Evolutionary conservation across 2,113 vertebrate genomes (phyloP), one percentile per base, ranked within the genome.

Genomic region (Ariopsis seemanni): DNA sequence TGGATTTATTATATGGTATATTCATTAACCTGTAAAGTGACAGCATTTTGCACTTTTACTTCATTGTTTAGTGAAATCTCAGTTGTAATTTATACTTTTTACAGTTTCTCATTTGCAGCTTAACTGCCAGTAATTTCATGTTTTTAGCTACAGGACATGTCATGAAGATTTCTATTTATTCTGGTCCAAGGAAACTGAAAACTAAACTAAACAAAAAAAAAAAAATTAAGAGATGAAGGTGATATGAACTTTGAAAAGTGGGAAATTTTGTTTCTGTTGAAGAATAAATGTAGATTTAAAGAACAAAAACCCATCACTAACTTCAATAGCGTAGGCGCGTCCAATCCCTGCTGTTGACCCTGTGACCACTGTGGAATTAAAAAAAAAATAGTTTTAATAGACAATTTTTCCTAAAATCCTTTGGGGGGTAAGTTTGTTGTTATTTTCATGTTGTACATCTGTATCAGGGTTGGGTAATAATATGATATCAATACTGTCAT

Each of bases 301-400:
- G 42, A 42, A 42, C 42, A 42, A 42, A 52, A 75, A 75, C 14
- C 7, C 52, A 9, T 7, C 6, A 83, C 92, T 95, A 89, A 97
- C 96, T 95, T 97, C 95, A 0, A 81, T 72, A 25, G 96, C 95
- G 14, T 96, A 97, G 27, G 95, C 95, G 90, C 89, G 95, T 57
- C 96, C 95, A 20, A 96, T 97, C 10, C 96, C 95, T 50, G 92
- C 91, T 2, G 96, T 96, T 42, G 96, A 94, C 48, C 96, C 96
- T 1, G 96, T 97, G 20, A 97, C 94, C 91, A 96, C 96, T 97
- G 86, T 22, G 82, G 15, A 60, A 90, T 52, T 82, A 58, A 30
- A 86, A 11, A 11, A 75, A 42, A 82, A 4, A 42, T 1, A 53
- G 10, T 7, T 53, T 78, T 55, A 42, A 42, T 5, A 48, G 27